These are phyloP conservation scores for Callithrix jacchus DNA, from an alignment of 2,113 vertebrate genomes.

Conservation along the genomic window DNA sequence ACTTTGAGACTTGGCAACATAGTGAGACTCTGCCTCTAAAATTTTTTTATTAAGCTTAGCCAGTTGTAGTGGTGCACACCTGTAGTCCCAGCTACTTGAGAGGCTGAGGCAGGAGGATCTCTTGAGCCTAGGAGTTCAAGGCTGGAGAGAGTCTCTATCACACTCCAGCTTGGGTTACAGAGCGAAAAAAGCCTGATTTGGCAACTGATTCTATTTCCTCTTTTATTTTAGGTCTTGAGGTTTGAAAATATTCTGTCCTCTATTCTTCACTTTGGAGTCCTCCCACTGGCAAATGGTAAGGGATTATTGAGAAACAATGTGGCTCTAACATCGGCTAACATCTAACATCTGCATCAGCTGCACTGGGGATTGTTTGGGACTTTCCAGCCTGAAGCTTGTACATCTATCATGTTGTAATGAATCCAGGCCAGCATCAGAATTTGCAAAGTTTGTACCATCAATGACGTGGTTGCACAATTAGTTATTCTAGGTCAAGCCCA, in stretches of 20 bases:
- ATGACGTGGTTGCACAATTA: neutral
- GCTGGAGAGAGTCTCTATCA: too few species aligned
- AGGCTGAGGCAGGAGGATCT: too few species aligned
- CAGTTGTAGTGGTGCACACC: too few species aligned
- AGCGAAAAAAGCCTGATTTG: neutral
- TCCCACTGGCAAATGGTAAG: conserved; percentile 84
- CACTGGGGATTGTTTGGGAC: neutral
- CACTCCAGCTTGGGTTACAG: too few species aligned
- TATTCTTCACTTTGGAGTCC: conserved; percentile 82
- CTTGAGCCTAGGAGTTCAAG: too few species aligned
- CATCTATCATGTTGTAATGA: neutral
- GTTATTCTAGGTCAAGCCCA: neutral
- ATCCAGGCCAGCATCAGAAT: neutral
- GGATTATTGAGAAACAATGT: neutral
- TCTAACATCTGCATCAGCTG: too few species aligned
- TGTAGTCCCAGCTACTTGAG: too few species aligned
- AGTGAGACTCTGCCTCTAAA: too few species aligned
- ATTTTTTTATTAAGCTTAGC: too few species aligned
- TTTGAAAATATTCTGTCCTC: conserved; percentile 85
- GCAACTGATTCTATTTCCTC: conserved; percentile 38
- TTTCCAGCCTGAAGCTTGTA: neutral
- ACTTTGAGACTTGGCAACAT: too few species aligned
- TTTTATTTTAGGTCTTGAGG: conserved; percentile 76
- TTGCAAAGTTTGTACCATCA: neutral
- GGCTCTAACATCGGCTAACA: neutral